A percentile compares a stretch with the other conserved stretches of the same genome.
Evolutionary conservation across 2,113 vertebrate species (phyloP).

Genomic region (Mugil cephalus): DNA sequence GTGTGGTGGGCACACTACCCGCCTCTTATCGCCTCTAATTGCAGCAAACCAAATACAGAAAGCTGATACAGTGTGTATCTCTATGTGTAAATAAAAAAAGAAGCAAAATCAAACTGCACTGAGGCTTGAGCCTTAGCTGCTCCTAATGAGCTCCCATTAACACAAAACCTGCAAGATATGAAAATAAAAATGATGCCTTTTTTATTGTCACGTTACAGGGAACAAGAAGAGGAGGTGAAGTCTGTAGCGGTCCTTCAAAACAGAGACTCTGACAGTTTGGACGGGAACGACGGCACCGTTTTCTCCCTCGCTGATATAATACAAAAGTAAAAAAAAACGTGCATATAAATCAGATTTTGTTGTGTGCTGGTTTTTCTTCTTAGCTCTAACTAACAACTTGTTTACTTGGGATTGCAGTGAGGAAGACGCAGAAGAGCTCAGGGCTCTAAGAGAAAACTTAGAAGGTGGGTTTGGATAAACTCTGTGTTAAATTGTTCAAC

Average conservation of each 20-base stretch:
- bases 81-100: no score
- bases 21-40: no score
- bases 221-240: slow-evolving; percentile 61
- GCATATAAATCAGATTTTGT: neutral
- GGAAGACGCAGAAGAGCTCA: slow-evolving; percentile 67
- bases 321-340: slow-evolving; percentile 54
- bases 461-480: slow-evolving; percentile 51
- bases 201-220: slow-evolving; percentile 45
- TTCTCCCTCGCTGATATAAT: slow-evolving; percentile 58
- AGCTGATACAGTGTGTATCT: no score
- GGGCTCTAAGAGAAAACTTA: slow-evolving; percentile 35
- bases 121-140: no score
- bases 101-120: no score
- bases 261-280: slow-evolving; percentile 61
- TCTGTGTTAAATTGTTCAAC: no score
- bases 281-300: slow-evolving; percentile 46
- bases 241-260: neutral
- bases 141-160: no score
- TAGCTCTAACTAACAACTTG: neutral
- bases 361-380: neutral
- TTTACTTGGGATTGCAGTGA: slow-evolving; percentile 61
- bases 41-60: no score
- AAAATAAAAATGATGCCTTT: no score
- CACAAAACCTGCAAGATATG: no score
- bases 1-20: no score